Base-by-base conservation (phyloP, 2,797 vertebrate species). In the Onychomys torridus region DNA sequence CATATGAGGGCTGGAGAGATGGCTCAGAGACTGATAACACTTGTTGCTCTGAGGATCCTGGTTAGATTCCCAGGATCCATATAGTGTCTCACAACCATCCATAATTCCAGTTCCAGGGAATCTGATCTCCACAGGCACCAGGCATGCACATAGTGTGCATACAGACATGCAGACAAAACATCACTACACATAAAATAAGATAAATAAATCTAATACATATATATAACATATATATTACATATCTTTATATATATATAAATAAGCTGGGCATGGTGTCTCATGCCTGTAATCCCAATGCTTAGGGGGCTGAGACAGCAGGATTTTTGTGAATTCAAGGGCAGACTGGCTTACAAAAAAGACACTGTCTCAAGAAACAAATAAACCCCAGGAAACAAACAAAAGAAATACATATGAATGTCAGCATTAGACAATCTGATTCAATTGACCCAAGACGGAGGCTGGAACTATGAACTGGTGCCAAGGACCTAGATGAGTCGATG, bases 351-450 rank as follows among this genome's bases (percentile, higher is more conserved):
- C 10, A 76, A 61, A 89, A 43, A 73, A 46, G 73, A 89, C 57
- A 46, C 40, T 77, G 40, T 27, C 32, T 63, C 37, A 63, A 77
- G 73, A 77, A 77, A 63, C 12, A 89, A 89, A 79, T 34, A 37
- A 43, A 73, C 67, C 46, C 32, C 10, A 27, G 40, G 17, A 6
- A 57, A 29, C 25, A 71, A 71, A 55, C 46, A 52, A 86, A 79
- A 89, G 76, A 85, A 93, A 27, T 5, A 90, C 25, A 78, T 55
- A 85, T 86, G 83, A 63, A 52, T 5, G 46, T 11, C 13, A 11
- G 0, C 59, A 12, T 92, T 88, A 97, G 73, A 92, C 94, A 89
- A 59, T 75, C 16, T 82, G 61, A 89, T 93, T 85, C 87, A 78
- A 49, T 63, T 81, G 34, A 34, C 52, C 76, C 79, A n/a, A 29